phyloP scores from a whole-genome alignment of 2,888 invertebrate species.

The Diplolepis rosae region DNA sequence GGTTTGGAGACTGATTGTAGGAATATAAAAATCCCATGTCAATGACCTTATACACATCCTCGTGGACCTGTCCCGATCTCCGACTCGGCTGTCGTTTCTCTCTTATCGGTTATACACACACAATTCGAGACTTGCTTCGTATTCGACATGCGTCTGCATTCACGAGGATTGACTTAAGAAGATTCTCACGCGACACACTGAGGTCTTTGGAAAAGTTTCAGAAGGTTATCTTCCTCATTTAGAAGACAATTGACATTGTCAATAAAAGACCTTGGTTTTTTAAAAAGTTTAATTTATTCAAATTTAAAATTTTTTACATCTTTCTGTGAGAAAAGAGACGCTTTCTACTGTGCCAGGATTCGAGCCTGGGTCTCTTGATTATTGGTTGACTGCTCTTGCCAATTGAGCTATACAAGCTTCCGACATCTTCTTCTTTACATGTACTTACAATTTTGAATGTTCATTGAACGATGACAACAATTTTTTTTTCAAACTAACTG shows the following conservation, averaged over 20 bases:
- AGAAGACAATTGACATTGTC: conserved; percentile 3
- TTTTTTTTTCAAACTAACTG: no score
- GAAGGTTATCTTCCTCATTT: conserved; percentile 17
- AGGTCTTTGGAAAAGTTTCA: conserved; percentile 24
- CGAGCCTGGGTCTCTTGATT: no score
- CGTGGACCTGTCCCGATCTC: not conserved
- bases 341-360: no score
- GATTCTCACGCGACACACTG: conserved; percentile 13
- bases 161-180: conserved; percentile 21
- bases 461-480: no score
- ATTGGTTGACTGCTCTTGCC: no score
- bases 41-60: not conserved
- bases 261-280: conserved; percentile 8
- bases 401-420: no score
- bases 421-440: no score
- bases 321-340: no score
- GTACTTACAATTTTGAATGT: no score
- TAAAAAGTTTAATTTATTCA: not conserved
- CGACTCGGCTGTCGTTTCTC: not conserved
- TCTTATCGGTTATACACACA: conserved; percentile 10
- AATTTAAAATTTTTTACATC: no score
- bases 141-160: conserved; percentile 19
- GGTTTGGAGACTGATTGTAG: not conserved
- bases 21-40: conserved; percentile 11
- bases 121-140: conserved; percentile 1